phyloP scores from a whole-genome alignment of 2,113 vertebrate genomes.

The Lepisosteus osseus region DNA sequence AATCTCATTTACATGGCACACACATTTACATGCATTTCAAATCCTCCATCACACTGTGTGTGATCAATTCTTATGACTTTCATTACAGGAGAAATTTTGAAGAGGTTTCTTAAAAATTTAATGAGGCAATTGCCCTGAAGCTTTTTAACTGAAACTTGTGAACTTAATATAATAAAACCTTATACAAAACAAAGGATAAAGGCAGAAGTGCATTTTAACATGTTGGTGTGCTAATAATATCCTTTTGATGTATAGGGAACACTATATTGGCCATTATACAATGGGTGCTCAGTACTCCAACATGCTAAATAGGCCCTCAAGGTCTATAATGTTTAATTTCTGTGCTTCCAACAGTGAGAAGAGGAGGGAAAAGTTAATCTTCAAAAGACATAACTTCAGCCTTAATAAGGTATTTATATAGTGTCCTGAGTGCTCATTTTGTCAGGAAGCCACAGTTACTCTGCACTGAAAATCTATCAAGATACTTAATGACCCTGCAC shows the following conservation, averaged over 20 bases:
- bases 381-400: slow-evolving; percentile 19
- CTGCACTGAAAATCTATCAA: slow-evolving; percentile 38
- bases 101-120: not conserved
- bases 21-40: no score
- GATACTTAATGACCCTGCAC: slow-evolving; percentile 42
- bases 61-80: slow-evolving; percentile 26
- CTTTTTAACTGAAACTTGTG: slow-evolving; percentile 7
- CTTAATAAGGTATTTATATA: slow-evolving; percentile 30
- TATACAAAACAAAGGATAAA: not conserved
- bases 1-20: no score
- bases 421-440: slow-evolving; percentile 27
- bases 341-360: not conserved
- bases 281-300: not conserved
- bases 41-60: not conserved
- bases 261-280: not conserved
- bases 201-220: not conserved
- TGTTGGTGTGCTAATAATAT: slow-evolving; percentile 4
- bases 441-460: slow-evolving; percentile 18
- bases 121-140: slow-evolving; percentile 15
- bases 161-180: not conserved
- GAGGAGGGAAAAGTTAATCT: not conserved
- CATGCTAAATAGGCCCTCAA: not conserved
- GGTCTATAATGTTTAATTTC: slow-evolving; percentile 10
- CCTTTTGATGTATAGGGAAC: slow-evolving; percentile 2
- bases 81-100: slow-evolving; percentile 22